A percentile compares a stretch with the other conserved stretches of the same genome.
Conservation (phyloP, 2,888 invertebrate species). For the Lasioglossum villosulum region DNA sequence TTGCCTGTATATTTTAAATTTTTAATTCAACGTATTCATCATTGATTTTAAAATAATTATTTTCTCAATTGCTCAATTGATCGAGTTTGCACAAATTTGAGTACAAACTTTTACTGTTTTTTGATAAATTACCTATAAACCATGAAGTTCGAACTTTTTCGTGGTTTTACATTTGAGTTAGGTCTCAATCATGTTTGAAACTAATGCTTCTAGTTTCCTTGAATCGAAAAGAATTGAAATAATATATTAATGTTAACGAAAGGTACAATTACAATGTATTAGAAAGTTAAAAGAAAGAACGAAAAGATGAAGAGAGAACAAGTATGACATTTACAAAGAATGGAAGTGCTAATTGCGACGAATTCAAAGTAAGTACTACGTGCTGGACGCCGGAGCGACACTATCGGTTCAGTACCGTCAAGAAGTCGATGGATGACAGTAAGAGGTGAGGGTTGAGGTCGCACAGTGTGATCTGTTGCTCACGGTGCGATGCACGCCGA, state of each 20-base stretch:
- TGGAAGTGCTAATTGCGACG: background rate
- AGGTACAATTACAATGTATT: no score
- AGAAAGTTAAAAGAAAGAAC: no score
- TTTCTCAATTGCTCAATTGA: background rate
- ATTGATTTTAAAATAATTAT: no score
- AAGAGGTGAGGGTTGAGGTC: slow-evolving; percentile 67
- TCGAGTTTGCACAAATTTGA: background rate
- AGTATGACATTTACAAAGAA: background rate
- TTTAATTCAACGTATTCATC: no score
- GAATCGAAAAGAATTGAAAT: no score
- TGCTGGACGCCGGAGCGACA: slow-evolving; percentile 26
- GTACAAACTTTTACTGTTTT: background rate
- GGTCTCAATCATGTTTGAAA: background rate
- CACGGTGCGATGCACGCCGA: slow-evolving; percentile 76
- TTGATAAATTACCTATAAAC: background rate
- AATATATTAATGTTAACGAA: no score
- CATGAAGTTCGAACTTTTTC: background rate
- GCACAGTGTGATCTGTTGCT: slow-evolving; percentile 80
- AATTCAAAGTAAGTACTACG: background rate
- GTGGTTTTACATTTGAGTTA: background rate
- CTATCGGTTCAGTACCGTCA: slow-evolving; percentile 45
- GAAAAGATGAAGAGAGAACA: no score
- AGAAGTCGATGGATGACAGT: slow-evolving; percentile 48
- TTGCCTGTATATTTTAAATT: no score
- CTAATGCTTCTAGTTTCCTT: no score